Conservation (phyloP, 2,113 vertebrate genomes). For the Gasterosteus nipponicus region DNA sequence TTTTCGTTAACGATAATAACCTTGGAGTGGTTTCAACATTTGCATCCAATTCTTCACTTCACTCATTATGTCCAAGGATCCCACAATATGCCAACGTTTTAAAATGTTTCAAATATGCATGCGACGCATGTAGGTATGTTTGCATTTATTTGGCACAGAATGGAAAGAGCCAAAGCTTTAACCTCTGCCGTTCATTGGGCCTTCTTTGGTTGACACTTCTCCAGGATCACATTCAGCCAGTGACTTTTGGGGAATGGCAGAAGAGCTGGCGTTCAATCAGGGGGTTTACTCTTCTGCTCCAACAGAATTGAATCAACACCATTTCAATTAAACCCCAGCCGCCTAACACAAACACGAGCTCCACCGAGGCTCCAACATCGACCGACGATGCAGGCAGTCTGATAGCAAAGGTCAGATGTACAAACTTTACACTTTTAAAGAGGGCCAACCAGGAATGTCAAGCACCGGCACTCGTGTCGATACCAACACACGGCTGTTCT, state of each 20-base stretch:
- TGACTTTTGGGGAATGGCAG: conserved; percentile 58
- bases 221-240: conserved; percentile 59
- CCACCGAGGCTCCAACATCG: conserved; percentile 49
- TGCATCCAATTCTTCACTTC: not conserved
- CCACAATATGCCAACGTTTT: no score
- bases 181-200: conserved; percentile 12
- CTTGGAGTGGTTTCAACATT: conserved; percentile 4
- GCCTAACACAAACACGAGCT: conserved; percentile 40
- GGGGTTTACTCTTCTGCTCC: conserved; percentile 57
- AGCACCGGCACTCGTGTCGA: not conserved
- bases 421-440: conserved; percentile 50
- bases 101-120: no score
- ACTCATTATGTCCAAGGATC: conserved; percentile 2
- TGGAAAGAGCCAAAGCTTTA: not conserved
- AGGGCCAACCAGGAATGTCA: conserved; percentile 4
- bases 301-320: conserved; percentile 73
- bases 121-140: no score
- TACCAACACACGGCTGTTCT: not conserved
- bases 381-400: conserved; percentile 38
- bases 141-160: not conserved
- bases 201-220: conserved; percentile 34
- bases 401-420: conserved; percentile 30
- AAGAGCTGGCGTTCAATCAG: conserved; percentile 67
- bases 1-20: no score
- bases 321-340: conserved; percentile 65